Evolutionary conservation across 1,140 invertebrate genomes (phyloP).

Genomic region (Papilio dardanus): DNA sequence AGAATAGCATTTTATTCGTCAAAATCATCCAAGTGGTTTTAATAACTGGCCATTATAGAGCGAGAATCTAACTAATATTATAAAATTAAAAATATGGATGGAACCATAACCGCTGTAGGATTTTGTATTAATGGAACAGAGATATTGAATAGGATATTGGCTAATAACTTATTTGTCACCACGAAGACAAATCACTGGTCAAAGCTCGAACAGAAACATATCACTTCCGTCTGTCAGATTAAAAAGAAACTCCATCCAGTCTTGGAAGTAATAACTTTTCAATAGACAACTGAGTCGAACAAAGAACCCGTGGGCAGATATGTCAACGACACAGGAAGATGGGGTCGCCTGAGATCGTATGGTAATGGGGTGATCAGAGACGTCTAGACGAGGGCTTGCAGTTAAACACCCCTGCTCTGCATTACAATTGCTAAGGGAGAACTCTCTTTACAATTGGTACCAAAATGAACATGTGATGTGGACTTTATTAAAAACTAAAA

Average conservation of each 20-base stretch:
- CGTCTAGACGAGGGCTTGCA: constrained; percentile 15
- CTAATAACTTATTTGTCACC: neutral
- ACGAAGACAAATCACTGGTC: neutral
- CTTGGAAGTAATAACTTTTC: constrained; percentile 16
- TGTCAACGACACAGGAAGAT: constrained; percentile 27
- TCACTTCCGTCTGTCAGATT: neutral
- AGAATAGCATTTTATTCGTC: too few relatives aligned
- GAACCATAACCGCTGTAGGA: too few relatives aligned
- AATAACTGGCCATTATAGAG: too few relatives aligned
- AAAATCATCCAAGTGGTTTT: too few relatives aligned
- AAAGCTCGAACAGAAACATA: too few relatives aligned
- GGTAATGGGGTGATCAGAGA: constrained; percentile 29
- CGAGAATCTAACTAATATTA: too few relatives aligned
- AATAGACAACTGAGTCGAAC: neutral
- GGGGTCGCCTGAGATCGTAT: constrained; percentile 32
- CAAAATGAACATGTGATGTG: neutral
- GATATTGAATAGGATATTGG: neutral
- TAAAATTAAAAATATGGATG: too few relatives aligned
- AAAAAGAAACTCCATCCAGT: neutral
- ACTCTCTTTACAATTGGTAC: neutral
- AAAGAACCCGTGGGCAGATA: constrained; percentile 28
- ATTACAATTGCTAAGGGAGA: neutral
- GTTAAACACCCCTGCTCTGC: constrained; percentile 9
- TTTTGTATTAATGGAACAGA: too few relatives aligned
- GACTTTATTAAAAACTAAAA: neutral